Evolutionary conservation across 1,140 invertebrate species (phyloP), one percentile per base, ranked within the genome.

Genomic region (Belonocnema kinseyi): DNA sequence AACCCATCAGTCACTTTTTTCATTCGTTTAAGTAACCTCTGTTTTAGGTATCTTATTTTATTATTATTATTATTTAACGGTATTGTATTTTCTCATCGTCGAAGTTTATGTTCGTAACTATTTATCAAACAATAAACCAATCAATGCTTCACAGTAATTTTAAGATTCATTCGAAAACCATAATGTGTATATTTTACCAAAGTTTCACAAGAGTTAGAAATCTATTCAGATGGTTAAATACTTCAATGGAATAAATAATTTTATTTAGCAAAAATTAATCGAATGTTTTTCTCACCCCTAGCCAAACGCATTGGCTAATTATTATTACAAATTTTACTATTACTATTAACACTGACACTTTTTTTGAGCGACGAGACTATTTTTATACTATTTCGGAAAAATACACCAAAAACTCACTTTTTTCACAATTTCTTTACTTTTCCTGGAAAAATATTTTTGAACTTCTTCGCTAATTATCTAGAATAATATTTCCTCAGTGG

Each of bases 161-260:
- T 72, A 71, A 11, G 51, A 61, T 66, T 75, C 77, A 50, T 58
- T 78, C 54, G 61, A 80, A 72, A 75, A 84, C 78, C 40, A 19
- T 51, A 75, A 79, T 79, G 79, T 85, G 78, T 86, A 86, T 85
- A 86, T 85, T 86, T 85, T 86, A 86, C 82, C 85, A 85, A 86
- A 85, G 83, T 83, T 53, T 6, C 46, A 54, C 16, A 26, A 72
- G 17, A 50, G n/a, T 72, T 50, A 51, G n/a, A 26, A 72, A 51
- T 11, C 19, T 51, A 33, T 19, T 72, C 16, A 51, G 50, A 72
- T 53, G 21, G 53, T 54, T 53, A 53, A 53, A 52, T 73, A 73
- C 21, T 73, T 73, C 26, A 66, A 33, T n/a, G 14, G 46, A 73
- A 33, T 33, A 73, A 52, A 73, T 16, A 51, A 52, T 33, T 33